Base-by-base conservation (phyloP, 2,113 vertebrate species). In the Symphodus melops region DNA sequence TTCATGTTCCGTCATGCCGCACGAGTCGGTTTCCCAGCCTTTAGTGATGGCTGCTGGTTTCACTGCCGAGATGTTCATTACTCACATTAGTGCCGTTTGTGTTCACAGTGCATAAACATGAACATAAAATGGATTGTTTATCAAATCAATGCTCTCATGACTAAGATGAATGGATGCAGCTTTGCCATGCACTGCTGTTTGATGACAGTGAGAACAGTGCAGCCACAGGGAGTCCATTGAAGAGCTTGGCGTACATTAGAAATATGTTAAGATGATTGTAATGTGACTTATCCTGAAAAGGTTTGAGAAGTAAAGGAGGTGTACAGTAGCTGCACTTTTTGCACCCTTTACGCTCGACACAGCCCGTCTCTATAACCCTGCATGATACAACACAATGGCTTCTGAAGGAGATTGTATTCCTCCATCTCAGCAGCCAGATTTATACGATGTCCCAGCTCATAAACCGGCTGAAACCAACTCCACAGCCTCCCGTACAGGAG, bases 351-450 rank as follows among this genome's bases (percentile, higher is more conserved):
- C 11, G 39, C 11, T 46, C 41, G 73, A n/a, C 10, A 5, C 39
- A 67, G 63, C 58, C 21, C 7, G 53, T 75, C 51, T 79, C 75
- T 67, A 51, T 84, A 53, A 71, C 61, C 37, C 52, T 2, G 1
- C 52, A 52, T 62, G 56, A 70, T 23, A 39, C 73, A 19, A 64
- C 67, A 68, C 74, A 52, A 52, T 28, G 61, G 64, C 8, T 71
- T 73, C 66, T 20, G 67, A 65, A 75, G 21, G 59, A 61, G 69
- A 19, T 58, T 63, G 56, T 23, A 68, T 74, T 19, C 44, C 54
- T 59, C 60, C 19, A 37, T 57, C 69, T 70, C 81, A 72, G 78
- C 68, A 76, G 72, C 53, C 58, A 68, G 61, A 36, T 81, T 75
- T 76, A 65, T 75, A 42, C 65, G 53, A n/a, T 28, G 59, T 56